Conservation (phyloP, 2,113 vertebrate genomes). For the Indicator indicator region DNA sequence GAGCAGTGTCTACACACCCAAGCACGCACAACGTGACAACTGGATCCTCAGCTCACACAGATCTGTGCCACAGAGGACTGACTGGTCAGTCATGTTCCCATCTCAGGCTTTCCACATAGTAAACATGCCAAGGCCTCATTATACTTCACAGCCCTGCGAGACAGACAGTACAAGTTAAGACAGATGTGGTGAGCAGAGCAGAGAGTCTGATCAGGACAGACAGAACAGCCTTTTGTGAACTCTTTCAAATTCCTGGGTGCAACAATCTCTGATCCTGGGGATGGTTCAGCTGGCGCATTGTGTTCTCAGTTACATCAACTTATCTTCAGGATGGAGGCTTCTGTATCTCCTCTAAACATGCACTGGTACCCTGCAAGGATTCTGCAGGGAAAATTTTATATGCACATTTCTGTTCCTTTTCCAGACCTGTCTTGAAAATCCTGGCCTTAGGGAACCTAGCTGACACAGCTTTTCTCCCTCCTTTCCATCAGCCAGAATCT, state of each 20-base stretch:
- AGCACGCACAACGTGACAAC: rapidly evolving
- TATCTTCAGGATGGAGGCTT: neutral
- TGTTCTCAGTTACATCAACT: neutral
- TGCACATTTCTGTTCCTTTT: neutral
- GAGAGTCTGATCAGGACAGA: neutral
- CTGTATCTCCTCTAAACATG: neutral
- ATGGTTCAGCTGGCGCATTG: neutral
- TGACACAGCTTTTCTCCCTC: conserved; percentile 13
- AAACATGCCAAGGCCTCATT: neutral
- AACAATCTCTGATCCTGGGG: neutral
- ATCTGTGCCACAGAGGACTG: neutral
- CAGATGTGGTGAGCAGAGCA: neutral
- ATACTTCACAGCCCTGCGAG: neutral
- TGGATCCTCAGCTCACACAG: neutral
- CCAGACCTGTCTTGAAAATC: neutral
- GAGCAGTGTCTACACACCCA: neutral
- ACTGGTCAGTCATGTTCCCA: neutral
- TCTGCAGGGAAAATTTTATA: neutral
- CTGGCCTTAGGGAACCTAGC: neutral
- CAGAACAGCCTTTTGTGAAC: neutral
- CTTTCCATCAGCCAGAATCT: conserved; percentile 25
- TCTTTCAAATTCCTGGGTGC: neutral
- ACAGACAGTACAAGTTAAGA: neutral
- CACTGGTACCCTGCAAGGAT: neutral
- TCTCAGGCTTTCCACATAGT: neutral